Base-by-base conservation (phyloP, 2,113 vertebrate species). In the Sardina pilchardus region DNA sequence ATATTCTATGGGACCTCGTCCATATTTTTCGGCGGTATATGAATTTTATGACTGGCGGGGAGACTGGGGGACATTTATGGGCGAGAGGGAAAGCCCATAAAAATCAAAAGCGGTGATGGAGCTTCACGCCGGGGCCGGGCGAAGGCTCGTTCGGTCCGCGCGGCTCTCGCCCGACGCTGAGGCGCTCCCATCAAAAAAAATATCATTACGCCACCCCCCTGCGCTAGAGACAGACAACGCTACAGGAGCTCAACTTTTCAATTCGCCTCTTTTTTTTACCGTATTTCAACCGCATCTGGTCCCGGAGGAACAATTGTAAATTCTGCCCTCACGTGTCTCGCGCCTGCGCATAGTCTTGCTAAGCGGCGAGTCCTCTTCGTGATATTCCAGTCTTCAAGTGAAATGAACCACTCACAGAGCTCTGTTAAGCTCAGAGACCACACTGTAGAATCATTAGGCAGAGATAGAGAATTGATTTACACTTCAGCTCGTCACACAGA, bases 1-100 rank as follows among this genome's bases (percentile, higher is more conserved):
- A 71, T 71, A 71, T 71, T 71, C 63, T 34, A 71, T 71, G 26
- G n/a, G 63, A 34, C 63, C 63, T 34, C 63, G n/a, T 26, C 63
- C 63, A 71, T 34, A 71, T 71, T 71, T 71, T 71, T 71, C 26
- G 63, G 63, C n/a, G n/a, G 63, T 26, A 71, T 71, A 71, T 71
- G 63, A 71, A 71, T 71, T 71, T 71, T 71, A 71, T 71, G n/a
- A 71, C 63, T 34, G 63, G 26, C 26, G 63, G 63, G 26, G 63
- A 34, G 9, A 26, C 63, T 12, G 63, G 63, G 26, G 26, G 63
- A 71, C 26, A 10, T 71, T 71, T 71, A 71, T 71, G 26, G n/a
- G 63, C 16, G 63, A 30, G 63, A 71, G 26, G 26, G 63, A 71
- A 71, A 9, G 63, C n/a, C 63, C 63, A 71, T 71, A 71, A 71